Evolutionary conservation across 37 sponge, comb jelly and placozoan genomes (phyloP), one percentile per base, ranked within the genome.

Genomic region (Oscarella lobularis): DNA sequence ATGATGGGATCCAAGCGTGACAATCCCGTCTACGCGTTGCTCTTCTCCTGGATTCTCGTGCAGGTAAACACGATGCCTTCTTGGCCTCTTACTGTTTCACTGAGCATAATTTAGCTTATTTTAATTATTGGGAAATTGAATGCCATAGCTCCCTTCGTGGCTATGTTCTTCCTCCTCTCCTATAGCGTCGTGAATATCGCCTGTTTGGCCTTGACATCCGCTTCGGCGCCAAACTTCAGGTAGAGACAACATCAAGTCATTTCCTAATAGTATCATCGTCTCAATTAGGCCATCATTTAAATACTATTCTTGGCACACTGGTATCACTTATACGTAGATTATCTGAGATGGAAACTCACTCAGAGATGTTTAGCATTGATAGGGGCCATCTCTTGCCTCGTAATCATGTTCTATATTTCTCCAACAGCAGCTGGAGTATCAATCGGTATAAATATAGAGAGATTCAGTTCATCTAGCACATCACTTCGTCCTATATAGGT

Each of bases 151-250:
- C 94, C 92, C 0, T 34, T 90, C 31, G 89, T 87, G 4, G 81
- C 99, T 60, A 90, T 88, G 74, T 90, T 97, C 89, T 93, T 84
- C 74, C 85, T 97, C 20, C 80, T 97, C 35, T 93, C 99, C 36
- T 97, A 97, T 67, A 87, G 85, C 37, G 84, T 81, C 5, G 94
- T 93, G 73, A 97, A 97, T 79, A 69, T 97, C 36, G 91, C 99
- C n/a, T 93, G 94, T 71, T 79, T 97, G 33, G 87, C 92, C 39
- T 86, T 97, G 39, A 88, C 83, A 76, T 33, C 90, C 65, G 94
- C 99, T n/a, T 85, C 92, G 31, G 94, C 99, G 32, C 91, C 91
- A n/a, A 94, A 94, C 76, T 94, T 90, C 80, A 79, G 92, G 83
- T 87, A 79, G 0, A 0, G n/a, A n/a, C n/a, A n/a, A n/a, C n/a